Evolutionary conservation across 2,888 invertebrate genomes (phyloP).

Genomic region (Drosophila demipolita): DNA sequence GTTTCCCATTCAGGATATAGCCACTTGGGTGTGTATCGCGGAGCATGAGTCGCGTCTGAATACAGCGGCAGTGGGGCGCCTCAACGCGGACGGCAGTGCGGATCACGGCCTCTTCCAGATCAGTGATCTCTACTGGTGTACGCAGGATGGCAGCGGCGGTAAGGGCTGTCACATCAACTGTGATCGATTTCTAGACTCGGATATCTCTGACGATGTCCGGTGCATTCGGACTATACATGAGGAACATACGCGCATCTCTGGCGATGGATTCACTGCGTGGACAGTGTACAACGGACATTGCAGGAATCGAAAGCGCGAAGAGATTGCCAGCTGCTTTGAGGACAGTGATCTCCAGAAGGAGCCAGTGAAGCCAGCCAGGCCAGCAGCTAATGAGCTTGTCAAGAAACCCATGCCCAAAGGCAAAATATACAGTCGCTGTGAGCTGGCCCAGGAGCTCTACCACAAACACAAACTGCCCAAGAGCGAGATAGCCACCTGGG

Average conservation of each 20-base stretch:
- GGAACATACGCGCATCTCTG: slow-evolving; percentile 89
- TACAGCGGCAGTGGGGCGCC: slow-evolving; percentile 87
- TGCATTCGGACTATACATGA: slow-evolving; percentile 89
- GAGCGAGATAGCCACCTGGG: slow-evolving; percentile 87
- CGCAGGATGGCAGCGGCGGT: slow-evolving; percentile 83
- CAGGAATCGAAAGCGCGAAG: slow-evolving; percentile 83
- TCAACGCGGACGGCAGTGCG: slow-evolving; percentile 85
- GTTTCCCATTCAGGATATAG: slow-evolving; percentile 86
- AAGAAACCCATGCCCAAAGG: slow-evolving; percentile 65
- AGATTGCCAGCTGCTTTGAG: slow-evolving; percentile 69
- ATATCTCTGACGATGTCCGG: slow-evolving; percentile 88
- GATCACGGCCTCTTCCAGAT: slow-evolving; percentile 92
- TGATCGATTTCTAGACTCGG: slow-evolving; percentile 88
- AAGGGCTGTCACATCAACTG: slow-evolving; percentile 88
- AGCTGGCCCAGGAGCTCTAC: slow-evolving; percentile 88
- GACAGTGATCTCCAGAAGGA: slow-evolving; percentile 37
- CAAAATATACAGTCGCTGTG: slow-evolving; percentile 88
- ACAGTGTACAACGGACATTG: slow-evolving; percentile 89
- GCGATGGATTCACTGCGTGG: slow-evolving; percentile 91
- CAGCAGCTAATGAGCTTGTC: slow-evolving; percentile 2
- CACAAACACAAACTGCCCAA: slow-evolving; percentile 86
- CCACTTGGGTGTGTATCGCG: slow-evolving; percentile 91
- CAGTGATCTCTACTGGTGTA: slow-evolving; percentile 90
- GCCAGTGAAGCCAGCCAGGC: slow-evolving; percentile 2
- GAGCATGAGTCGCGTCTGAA: slow-evolving; percentile 90